Percentiles rank a stretch among this genome's conserved stretches.
Evolutionary conservation across 2,797 vertebrate species (phyloP).

Genomic region (Alectoris magna): DNA sequence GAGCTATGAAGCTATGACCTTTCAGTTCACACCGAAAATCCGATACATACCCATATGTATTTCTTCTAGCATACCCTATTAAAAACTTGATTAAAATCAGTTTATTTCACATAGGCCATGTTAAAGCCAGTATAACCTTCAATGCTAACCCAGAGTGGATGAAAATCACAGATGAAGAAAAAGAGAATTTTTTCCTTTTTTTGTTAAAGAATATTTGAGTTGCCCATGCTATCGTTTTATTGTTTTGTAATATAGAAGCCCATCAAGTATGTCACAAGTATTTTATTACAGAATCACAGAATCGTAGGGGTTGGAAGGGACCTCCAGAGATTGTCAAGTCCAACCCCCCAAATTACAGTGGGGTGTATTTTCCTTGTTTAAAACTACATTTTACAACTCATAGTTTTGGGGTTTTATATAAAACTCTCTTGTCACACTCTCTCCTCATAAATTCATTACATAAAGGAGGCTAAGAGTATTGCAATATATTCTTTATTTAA

Average conservation of each 20-base stretch:
- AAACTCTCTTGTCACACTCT: background rate
- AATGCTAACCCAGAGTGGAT: background rate
- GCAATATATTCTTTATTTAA: background rate
- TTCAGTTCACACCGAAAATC: background rate
- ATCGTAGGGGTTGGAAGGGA: too few relatives aligned
- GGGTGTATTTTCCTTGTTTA: background rate
- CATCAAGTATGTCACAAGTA: background rate
- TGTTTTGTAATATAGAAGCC: background rate
- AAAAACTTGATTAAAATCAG: background rate
- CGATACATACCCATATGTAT: background rate
- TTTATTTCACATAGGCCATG: background rate
- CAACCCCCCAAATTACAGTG: too few relatives aligned
- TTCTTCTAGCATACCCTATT: background rate
- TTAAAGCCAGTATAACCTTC: background rate
- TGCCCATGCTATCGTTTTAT: background rate
- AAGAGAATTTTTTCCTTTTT: background rate
- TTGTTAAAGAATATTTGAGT: background rate
- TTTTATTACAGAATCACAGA: background rate
- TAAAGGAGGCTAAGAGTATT: background rate
- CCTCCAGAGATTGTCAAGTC: too few relatives aligned
- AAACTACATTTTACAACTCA: background rate
- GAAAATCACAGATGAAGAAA: background rate
- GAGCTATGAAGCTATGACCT: background rate
- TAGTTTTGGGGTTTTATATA: background rate
- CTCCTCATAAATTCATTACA: background rate